These are phyloP conservation scores for Odontocolon sp. DNA, from an alignment of 2,888 invertebrate species.

Conservation along the genomic window DNA sequence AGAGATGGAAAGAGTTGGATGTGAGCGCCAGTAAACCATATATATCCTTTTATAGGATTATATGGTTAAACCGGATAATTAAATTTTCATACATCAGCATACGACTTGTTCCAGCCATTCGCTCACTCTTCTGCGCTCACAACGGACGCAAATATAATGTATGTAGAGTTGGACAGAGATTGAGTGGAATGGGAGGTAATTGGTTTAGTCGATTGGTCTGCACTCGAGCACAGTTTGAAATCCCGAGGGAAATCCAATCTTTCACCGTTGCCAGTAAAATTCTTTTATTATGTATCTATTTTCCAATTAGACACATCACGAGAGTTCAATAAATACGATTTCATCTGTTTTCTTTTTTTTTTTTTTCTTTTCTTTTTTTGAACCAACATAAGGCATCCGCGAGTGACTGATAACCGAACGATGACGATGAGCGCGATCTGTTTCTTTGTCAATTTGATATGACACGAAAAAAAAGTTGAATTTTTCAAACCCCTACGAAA, in stretches of 20 bases:
- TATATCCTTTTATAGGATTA: slow-evolving; percentile 66
- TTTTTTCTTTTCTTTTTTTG: slow-evolving; percentile 1
- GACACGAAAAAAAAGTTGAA: too few relatives aligned
- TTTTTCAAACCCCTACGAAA: too few relatives aligned
- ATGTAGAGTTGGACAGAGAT: slow-evolving; percentile 57
- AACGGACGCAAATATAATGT: slow-evolving; percentile 33
- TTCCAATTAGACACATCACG: background rate
- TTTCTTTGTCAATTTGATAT: too few relatives aligned
- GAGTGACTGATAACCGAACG: too few relatives aligned
- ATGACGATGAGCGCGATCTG: too few relatives aligned
- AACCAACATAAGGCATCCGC: too few relatives aligned
- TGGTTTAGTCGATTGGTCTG: slow-evolving; percentile 44
- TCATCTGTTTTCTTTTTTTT: slow-evolving; percentile 16
- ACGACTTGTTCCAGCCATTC: slow-evolving; percentile 52
- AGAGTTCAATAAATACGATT: background rate
- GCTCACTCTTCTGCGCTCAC: background rate
- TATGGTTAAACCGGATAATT: slow-evolving; percentile 66
- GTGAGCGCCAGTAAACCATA: slow-evolving; percentile 58
- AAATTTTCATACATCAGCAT: slow-evolving; percentile 68
- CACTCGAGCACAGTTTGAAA: background rate
- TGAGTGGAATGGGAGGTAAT: slow-evolving; percentile 53
- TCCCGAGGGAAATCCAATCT: background rate
- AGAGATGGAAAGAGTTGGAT: slow-evolving; percentile 49
- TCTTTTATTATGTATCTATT: background rate
- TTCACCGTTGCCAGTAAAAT: background rate